Evolutionary conservation across 2,888 invertebrate species (phyloP).

Genomic region (Amphipyra berbera): DNA sequence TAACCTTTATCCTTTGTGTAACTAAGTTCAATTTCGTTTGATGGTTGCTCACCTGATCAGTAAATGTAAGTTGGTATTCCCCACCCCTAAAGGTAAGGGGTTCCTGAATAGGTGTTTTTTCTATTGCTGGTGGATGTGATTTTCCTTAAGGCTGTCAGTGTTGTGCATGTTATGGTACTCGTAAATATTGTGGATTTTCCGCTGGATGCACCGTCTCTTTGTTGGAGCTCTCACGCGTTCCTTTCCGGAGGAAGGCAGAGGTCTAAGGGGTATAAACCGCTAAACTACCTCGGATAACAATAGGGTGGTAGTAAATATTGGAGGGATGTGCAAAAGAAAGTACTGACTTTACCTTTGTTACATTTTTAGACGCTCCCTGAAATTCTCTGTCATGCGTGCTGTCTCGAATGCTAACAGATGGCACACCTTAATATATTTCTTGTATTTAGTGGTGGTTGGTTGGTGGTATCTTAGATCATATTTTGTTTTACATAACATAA

Average conservation of each 20-base stretch:
- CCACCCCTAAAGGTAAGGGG: constrained; percentile 75
- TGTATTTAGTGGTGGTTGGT: no score
- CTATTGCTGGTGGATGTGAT: constrained; percentile 65
- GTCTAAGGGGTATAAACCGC: constrained; percentile 41
- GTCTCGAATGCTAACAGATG: no score
- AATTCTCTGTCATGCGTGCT: no score
- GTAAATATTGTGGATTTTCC: constrained; percentile 68
- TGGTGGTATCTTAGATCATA: no score
- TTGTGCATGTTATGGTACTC: constrained; percentile 69
- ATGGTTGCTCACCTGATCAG: constrained; percentile 25
- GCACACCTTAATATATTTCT: no score
- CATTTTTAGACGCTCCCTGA: not conserved
- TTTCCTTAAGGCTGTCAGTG: constrained; percentile 71
- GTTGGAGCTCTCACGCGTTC: constrained; percentile 47
- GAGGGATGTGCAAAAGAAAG: constrained; percentile 13
- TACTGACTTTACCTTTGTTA: not conserved
- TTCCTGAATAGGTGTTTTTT: constrained; percentile 67
- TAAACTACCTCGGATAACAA: constrained; percentile 41
- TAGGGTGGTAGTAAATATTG: constrained; percentile 34
- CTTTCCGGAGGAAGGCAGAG: constrained; percentile 44
- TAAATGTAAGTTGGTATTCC: constrained; percentile 48
- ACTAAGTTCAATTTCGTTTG: constrained; percentile 40
- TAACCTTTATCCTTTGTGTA: not conserved
- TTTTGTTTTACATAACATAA: no score
- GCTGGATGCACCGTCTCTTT: constrained; percentile 53